A percentile compares a stretch with the other conserved stretches of the same genome.
These are phyloP conservation scores for Lycocerus yunnanus DNA, from an alignment of 2,888 invertebrate genomes.

Conservation along the genomic window DNA sequence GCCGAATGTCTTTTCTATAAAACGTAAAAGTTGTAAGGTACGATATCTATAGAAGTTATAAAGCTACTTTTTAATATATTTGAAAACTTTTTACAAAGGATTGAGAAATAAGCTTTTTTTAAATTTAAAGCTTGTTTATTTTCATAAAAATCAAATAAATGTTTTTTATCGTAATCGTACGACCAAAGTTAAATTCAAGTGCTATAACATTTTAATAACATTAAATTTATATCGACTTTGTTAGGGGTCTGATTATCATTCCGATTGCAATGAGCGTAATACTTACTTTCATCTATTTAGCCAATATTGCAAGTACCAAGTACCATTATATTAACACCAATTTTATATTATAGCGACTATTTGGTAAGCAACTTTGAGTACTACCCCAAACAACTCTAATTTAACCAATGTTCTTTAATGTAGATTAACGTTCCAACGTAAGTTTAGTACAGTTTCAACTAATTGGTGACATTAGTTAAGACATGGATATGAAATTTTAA, in stretches of 20 bases:
- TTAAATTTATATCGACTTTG: not conserved
- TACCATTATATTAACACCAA: not conserved
- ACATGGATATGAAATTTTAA: not conserved
- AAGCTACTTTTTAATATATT: not conserved
- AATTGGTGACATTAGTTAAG: not conserved
- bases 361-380: not conserved
- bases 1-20: not conserved
- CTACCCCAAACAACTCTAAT: not conserved
- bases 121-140: not conserved
- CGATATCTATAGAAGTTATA: not conserved
- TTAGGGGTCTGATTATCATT: not conserved
- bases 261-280: not conserved
- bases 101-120: not conserved
- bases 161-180: no score
- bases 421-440: not conserved
- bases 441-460: not conserved
- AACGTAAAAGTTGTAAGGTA: not conserved
- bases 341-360: not conserved
- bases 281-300: not conserved
- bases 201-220: no score
- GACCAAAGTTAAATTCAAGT: no score
- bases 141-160: not conserved
- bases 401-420: not conserved
- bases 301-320: no score
- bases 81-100: not conserved